These are phyloP conservation scores for Teleogryllus occipitalis DNA, from an alignment of 1,140 invertebrate species.

Conservation along the genomic window DNA sequence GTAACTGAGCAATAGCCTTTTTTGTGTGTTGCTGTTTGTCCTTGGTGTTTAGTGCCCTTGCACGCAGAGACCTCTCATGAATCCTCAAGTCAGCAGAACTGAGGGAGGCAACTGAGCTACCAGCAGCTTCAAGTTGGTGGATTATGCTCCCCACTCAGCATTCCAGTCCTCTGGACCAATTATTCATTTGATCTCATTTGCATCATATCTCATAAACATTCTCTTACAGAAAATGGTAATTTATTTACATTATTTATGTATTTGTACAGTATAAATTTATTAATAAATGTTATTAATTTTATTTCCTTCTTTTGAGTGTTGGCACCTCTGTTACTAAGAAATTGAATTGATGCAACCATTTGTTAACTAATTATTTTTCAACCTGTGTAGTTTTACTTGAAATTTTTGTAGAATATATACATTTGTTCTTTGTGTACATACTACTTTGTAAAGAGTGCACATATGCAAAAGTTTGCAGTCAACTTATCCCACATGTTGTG, in stretches of 20 bases:
- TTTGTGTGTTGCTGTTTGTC: slow-evolving; percentile 25
- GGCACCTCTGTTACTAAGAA: not conserved
- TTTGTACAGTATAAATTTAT: slow-evolving; percentile 6
- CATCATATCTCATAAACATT: not conserved
- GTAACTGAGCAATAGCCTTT: slow-evolving; percentile 21
- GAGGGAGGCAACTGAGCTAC: not conserved
- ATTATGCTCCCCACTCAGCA: not conserved
- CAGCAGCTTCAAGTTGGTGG: not conserved
- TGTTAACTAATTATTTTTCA: not conserved
- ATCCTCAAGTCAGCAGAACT: slow-evolving; percentile 4
- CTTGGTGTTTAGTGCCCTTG: slow-evolving; percentile 25
- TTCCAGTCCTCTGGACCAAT: not conserved
- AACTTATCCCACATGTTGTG: slow-evolving; percentile 4
- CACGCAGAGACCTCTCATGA: slow-evolving; percentile 20
- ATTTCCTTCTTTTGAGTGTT: not conserved
- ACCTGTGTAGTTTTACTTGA: not conserved
- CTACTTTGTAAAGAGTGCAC: slow-evolving; percentile 4
- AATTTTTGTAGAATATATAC: not conserved
- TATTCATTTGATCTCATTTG: not conserved
- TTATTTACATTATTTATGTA: slow-evolving; percentile 3
- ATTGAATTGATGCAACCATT: not conserved
- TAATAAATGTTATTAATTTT: not conserved
- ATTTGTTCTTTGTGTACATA: slow-evolving; percentile 5
- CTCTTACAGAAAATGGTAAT: not conserved
- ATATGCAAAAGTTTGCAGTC: not conserved